Evolutionary conservation across 2,113 vertebrate genomes (phyloP), one percentile per base, ranked within the genome.

Genomic region (Coreoperca whiteheadi): DNA sequence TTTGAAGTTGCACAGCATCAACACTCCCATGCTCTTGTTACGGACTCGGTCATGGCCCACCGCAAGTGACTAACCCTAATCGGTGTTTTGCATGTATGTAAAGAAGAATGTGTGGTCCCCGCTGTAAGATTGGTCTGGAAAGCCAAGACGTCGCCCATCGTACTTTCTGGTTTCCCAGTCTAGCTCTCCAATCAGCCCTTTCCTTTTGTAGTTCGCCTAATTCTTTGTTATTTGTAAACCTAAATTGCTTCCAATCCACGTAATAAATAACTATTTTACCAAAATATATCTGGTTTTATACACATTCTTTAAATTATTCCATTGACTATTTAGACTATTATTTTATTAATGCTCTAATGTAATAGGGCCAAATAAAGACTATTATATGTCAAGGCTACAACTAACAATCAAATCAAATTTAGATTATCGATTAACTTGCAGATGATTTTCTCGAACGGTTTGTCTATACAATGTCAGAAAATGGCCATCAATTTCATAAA

Each of bases 31-130:
- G 4, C 6, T 77, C 12, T 50, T 50, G 21, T 37, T 37, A 63
- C 0, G 4, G 39, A 11, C 9, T 32, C 10, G 5, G 56, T 1
- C 3, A 3, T 3, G 0, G 32, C 61, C 37, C 23, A 21, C 23
- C 21, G 12, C 23, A n/a, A 1, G 9, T 43, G 61, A 15, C 21
- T 7, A n/a, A 64, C 21, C 37, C 23, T 43, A 25, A 8, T 65
- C 23, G 25, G 63, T 65, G n/a, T 43, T 65, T 65, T 25, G 37
- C 37, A 65, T 43, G 23, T 15, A 43, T 25, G 37, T 43, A 65
- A 43, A 65, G 63, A 4, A 43, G 6, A 65, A 43, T 64, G 6
- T 15, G 23, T 64, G 37, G 34, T 41, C 11, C 32, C 6, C 23
- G 16, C 6, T 65, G 37, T 65, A 14, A 46, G 12, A 46, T 11